Evolutionary conservation across 2,113 vertebrate species (phyloP).

Genomic region (Gnathonemus echidnorhynchus): DNA sequence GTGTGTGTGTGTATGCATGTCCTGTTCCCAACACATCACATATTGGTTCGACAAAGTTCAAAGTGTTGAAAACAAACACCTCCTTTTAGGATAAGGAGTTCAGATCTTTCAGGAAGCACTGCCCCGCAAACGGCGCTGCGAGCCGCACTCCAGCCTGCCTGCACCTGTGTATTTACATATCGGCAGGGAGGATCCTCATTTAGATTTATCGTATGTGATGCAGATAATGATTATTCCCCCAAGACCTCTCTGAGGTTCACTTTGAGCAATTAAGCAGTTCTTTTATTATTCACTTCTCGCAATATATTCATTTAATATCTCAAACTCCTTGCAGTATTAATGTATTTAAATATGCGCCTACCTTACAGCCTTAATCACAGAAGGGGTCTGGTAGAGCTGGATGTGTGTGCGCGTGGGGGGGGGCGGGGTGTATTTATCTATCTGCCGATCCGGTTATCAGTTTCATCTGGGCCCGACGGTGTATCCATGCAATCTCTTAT

Average conservation of each 20-base stretch:
- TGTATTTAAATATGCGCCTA: slow-evolving; percentile 55
- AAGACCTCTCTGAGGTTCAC: slow-evolving; percentile 57
- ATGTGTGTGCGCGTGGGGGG: not conserved
- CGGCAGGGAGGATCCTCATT: not conserved
- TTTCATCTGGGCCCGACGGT: slow-evolving; percentile 49
- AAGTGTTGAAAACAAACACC: not conserved
- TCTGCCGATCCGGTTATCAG: slow-evolving; percentile 52
- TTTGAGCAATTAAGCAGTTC: slow-evolving; percentile 46
- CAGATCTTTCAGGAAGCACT: not conserved
- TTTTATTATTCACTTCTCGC: slow-evolving; percentile 56
- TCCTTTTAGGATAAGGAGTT: not conserved
- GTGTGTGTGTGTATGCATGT: not conserved
- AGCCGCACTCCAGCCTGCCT: not conserved
- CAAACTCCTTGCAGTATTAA: slow-evolving; percentile 55
- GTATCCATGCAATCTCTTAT: slow-evolving; percentile 51
- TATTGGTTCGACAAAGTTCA: not conserved
- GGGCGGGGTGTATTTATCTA: slow-evolving; percentile 39
- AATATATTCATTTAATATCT: slow-evolving; percentile 65
- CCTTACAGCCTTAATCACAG: slow-evolving; percentile 62
- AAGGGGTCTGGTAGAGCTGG: slow-evolving; percentile 42
- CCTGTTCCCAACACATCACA: not conserved
- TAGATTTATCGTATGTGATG: slow-evolving; percentile 35
- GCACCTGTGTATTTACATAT: slow-evolving; percentile 9
- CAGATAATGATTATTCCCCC: slow-evolving; percentile 62
- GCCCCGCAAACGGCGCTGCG: no score